phyloP scores from a whole-genome alignment of 2,113 vertebrate species.

The Clarias magur region DNA sequence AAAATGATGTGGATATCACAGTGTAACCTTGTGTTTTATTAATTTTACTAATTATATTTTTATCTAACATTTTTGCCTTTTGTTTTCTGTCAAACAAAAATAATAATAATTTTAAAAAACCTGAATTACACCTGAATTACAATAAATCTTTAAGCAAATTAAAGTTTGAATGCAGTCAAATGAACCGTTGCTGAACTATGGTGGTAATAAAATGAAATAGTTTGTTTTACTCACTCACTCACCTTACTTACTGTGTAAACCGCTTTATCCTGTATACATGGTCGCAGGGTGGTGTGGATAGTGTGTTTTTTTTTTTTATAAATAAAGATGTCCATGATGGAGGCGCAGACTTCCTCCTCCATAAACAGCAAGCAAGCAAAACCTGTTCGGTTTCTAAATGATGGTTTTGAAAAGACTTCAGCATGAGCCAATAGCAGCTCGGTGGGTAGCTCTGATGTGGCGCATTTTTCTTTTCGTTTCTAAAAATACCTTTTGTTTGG shows the following conservation, averaged over 20 bases:
- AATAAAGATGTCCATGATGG: neutral
- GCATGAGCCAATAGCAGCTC: neutral
- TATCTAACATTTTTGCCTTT: neutral
- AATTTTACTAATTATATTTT: neutral
- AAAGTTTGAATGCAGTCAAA: neutral
- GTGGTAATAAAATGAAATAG: neutral
- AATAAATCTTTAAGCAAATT: neutral
- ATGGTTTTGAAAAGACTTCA: neutral
- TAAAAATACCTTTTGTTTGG: neutral
- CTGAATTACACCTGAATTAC: no score
- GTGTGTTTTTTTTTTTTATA: neutral
- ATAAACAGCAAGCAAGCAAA: neutral
- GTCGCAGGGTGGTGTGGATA: no score
- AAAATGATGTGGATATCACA: neutral
- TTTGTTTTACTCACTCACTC: neutral
- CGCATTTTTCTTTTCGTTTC: neutral
- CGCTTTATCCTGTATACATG: no score
- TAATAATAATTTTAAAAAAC: no score
- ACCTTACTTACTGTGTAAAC: no score
- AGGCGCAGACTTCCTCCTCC: neutral
- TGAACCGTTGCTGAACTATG: neutral
- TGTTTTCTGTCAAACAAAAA: neutral
- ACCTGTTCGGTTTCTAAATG: neutral
- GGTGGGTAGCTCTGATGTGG: neutral
- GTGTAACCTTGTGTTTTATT: neutral